phyloP scores from a whole-genome alignment of 2,797 vertebrate genomes.

The Holocentrus rufus region DNA sequence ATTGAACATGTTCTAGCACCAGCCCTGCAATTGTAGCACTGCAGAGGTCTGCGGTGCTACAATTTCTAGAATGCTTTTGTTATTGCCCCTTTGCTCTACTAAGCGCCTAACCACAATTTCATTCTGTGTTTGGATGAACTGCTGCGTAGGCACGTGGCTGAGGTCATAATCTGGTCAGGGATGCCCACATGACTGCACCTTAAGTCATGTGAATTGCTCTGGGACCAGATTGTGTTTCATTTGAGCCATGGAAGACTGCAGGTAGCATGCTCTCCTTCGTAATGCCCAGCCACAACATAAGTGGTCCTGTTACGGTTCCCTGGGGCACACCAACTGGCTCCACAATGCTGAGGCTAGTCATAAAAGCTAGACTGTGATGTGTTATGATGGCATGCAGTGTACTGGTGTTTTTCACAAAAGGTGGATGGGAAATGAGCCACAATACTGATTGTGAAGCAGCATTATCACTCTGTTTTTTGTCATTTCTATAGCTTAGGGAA shows the following conservation, averaged over 20 bases:
- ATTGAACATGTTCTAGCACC: background rate
- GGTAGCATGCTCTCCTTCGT: conserved; percentile 2
- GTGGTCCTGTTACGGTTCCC: conserved; percentile 20
- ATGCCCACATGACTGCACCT: background rate
- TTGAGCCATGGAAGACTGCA: background rate
- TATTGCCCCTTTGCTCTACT: conserved; percentile 9
- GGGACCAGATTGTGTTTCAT: conserved; percentile 24
- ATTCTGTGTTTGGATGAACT: conserved; percentile 5
- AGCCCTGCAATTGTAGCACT: no score
- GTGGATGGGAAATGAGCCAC: background rate
- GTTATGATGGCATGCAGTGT: background rate
- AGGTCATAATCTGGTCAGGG: conserved; percentile 6
- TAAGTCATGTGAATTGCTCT: conserved; percentile 9
- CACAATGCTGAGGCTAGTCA: conserved; percentile 3
- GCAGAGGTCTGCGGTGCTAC: no score
- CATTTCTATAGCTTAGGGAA: background rate
- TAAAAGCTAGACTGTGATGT: background rate
- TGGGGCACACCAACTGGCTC: conserved; percentile 11
- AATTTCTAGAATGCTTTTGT: background rate
- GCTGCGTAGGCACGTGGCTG: conserved; percentile 1
- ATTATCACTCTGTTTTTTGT: background rate
- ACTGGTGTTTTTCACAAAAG: background rate
- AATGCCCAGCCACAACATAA: conserved; percentile 11
- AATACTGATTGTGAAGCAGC: background rate
- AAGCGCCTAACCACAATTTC: conserved; percentile 37